These are phyloP conservation scores for Drosophila subobscura DNA, from an alignment of 1,140 invertebrate species.

Conservation along the genomic window DNA sequence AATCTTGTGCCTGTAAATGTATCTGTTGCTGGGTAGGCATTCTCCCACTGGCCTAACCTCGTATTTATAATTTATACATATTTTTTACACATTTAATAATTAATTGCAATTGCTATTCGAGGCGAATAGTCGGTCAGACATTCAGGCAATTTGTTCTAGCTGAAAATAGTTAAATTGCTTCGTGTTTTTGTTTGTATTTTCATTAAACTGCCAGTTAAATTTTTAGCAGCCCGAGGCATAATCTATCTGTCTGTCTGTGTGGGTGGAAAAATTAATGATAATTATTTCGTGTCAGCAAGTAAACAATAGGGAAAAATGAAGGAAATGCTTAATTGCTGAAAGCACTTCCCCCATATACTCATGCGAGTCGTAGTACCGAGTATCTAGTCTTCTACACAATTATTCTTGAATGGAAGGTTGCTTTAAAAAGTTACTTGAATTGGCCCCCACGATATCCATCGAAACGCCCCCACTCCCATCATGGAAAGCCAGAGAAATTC, in stretches of 20 bases:
- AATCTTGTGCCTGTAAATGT: background rate
- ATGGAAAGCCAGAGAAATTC: slow-evolving; percentile 24
- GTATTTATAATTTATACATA: slow-evolving; percentile 9
- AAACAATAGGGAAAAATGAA: background rate
- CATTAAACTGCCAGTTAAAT: slow-evolving; percentile 23
- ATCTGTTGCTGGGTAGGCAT: slow-evolving; percentile 11
- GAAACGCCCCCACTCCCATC: background rate
- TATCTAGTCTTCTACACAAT: slow-evolving; percentile 13
- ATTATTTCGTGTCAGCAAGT: slow-evolving; percentile 40
- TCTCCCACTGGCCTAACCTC: slow-evolving; percentile 10
- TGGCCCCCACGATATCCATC: background rate
- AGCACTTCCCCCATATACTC: slow-evolving; percentile 7
- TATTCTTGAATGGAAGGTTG: no score
- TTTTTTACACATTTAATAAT: slow-evolving; percentile 27
- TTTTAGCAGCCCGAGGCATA: slow-evolving; percentile 6
- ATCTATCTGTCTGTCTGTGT: background rate
- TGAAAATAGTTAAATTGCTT: slow-evolving; percentile 17
- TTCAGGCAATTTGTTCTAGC: slow-evolving; percentile 8
- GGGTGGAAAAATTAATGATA: slow-evolving; percentile 44
- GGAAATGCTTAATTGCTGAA: slow-evolving; percentile 16
- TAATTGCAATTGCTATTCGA: slow-evolving; percentile 36
- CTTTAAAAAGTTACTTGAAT: slow-evolving; percentile 5
- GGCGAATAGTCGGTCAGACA: no score
- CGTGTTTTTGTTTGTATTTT: slow-evolving; percentile 36
- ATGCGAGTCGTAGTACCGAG: slow-evolving; percentile 5